A percentile compares a stretch with the other conserved stretches of the same genome.
phyloP scores from a whole-genome alignment of 1,140 invertebrate genomes.

The Hesperophylax magnus region DNA sequence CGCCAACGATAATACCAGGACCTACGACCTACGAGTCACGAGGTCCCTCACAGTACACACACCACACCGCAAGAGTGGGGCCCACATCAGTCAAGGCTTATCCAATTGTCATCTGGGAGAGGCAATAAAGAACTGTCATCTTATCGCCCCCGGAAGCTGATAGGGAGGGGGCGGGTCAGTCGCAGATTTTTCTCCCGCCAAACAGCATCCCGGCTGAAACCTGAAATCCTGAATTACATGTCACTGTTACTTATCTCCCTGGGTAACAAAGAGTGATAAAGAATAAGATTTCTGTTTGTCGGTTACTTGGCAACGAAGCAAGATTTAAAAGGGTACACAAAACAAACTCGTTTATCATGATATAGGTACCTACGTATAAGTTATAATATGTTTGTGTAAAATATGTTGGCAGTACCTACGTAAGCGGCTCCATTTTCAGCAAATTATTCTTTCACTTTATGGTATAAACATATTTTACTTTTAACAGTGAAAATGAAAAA shows the following conservation, averaged over 20 bases:
- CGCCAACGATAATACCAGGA: no score
- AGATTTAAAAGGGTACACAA: slow-evolving; percentile 15
- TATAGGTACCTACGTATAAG: background rate
- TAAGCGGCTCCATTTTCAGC: no score
- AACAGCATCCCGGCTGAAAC: background rate
- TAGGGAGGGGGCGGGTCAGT: slow-evolving; percentile 47
- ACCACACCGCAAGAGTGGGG: background rate
- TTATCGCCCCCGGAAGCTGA: slow-evolving; percentile 49
- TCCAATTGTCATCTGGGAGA: slow-evolving; percentile 58
- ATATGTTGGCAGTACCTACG: no score
- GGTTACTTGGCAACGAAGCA: background rate
- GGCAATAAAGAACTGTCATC: slow-evolving; percentile 58
- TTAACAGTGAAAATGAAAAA: no score
- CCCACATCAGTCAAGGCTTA: slow-evolving; percentile 55
- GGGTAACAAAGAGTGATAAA: slow-evolving; percentile 8
- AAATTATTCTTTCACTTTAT: no score
- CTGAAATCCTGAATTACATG: slow-evolving; percentile 29
- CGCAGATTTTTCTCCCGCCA: slow-evolving; percentile 41
- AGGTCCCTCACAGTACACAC: background rate
- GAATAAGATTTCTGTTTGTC: slow-evolving; percentile 8
- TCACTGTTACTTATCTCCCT: slow-evolving; percentile 16
- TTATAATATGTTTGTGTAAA: no score
- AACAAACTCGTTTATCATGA: background rate
- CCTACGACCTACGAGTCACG: background rate
- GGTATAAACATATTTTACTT: no score